phyloP scores from a whole-genome alignment of 64 coral and sea anemone species.

The Hydrozoanthus tunicans region DNA sequence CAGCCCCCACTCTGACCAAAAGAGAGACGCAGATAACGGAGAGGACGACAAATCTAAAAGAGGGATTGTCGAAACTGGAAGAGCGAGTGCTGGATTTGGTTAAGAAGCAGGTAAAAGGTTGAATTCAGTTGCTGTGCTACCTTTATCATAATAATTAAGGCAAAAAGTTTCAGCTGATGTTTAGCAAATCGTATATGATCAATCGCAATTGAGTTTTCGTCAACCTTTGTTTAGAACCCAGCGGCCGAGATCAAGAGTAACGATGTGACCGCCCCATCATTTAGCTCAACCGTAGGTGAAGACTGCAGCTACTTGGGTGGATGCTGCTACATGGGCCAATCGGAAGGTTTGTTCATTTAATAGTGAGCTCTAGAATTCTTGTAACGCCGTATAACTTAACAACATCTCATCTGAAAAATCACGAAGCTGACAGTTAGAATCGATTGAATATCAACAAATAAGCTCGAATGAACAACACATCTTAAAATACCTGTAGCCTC shows the following conservation, averaged over 20 bases:
- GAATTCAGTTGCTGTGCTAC: neutral
- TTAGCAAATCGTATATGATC: too few relatives aligned
- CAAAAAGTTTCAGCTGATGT: too few relatives aligned
- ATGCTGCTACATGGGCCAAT: neutral
- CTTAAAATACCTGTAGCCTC: too few relatives aligned
- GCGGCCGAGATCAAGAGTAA: neutral
- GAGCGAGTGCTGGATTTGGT: neutral
- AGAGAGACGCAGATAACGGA: neutral
- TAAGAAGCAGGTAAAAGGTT: neutral
- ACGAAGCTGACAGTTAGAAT: too few relatives aligned
- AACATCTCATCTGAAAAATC: too few relatives aligned
- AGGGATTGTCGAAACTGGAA: neutral
- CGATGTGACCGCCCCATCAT: neutral
- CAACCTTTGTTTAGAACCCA: neutral
- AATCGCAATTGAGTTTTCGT: too few relatives aligned
- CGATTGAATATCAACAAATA: too few relatives aligned
- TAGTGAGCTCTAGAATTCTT: too few relatives aligned
- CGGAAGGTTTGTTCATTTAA: neutral
- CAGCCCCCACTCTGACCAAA: neutral
- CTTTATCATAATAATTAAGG: too few relatives aligned
- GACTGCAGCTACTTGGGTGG: neutral
- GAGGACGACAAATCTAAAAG: neutral
- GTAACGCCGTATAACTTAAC: too few relatives aligned
- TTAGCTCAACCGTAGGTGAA: neutral
- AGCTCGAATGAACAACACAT: too few relatives aligned